Conservation (phyloP, 2,888 invertebrate genomes). For the Erpobdella octoculata region DNA sequence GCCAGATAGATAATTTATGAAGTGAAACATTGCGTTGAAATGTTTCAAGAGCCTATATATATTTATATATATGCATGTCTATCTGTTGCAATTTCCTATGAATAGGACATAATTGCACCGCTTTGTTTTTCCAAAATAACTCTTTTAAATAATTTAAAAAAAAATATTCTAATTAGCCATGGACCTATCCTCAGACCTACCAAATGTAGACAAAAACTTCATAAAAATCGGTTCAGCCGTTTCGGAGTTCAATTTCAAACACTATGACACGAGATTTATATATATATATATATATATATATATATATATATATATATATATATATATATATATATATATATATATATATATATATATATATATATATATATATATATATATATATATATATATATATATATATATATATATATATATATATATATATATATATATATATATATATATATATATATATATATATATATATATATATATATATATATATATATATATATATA, state of each 20-base stretch:
- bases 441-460: neutral
- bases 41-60: no score
- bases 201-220: no score
- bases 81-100: no score
- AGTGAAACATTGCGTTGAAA: no score
- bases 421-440: slow-evolving; percentile 1
- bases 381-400: neutral
- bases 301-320: neutral
- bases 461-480: neutral
- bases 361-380: neutral
- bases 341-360: slow-evolving; percentile 9
- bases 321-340: neutral
- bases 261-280: neutral
- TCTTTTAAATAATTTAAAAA: no score
- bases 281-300: neutral
- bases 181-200: no score
- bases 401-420: neutral
- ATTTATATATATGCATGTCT: no score
- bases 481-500: neutral
- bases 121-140: no score
- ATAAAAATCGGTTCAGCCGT: neutral
- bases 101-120: no score
- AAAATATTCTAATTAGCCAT: no score
- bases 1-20: no score
- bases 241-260: no score